These are phyloP conservation scores for Cheilosia soror DNA, from an alignment of 2,888 invertebrate genomes.

Conservation along the genomic window DNA sequence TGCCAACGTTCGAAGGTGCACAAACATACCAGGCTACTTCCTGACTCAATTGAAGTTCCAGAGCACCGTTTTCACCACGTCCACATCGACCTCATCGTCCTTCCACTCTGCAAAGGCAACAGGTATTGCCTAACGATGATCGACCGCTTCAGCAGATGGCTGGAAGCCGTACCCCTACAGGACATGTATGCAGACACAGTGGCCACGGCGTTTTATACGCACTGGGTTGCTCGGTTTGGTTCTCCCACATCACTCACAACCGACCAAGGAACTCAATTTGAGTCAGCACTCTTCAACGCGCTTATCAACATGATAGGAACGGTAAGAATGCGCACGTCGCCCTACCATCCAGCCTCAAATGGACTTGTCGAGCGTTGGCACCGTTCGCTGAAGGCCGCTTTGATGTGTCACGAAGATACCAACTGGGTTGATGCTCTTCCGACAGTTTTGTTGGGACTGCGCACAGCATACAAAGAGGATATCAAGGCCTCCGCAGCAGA, in stretches of 20 bases:
- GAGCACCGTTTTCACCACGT: constrained; percentile 43
- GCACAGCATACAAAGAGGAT: constrained; percentile 25
- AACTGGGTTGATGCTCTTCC: constrained; percentile 44
- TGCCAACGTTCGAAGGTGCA: constrained; percentile 36
- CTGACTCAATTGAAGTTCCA: constrained; percentile 54
- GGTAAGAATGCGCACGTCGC: constrained; percentile 23
- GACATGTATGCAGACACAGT: constrained; percentile 49
- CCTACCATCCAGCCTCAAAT: constrained; percentile 62
- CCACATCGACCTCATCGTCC: constrained; percentile 38
- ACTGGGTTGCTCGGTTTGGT: constrained; percentile 55
- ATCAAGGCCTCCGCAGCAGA: constrained; percentile 38
- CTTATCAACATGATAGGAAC: constrained; percentile 34
- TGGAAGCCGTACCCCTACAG: constrained; percentile 46
- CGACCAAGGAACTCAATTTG: constrained; percentile 63
- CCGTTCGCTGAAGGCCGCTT: constrained; percentile 39
- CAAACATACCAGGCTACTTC: constrained; percentile 75
- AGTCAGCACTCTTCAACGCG: constrained; percentile 42
- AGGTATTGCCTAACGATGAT: constrained; percentile 42
- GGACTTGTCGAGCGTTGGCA: constrained; percentile 61
- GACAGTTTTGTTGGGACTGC: constrained; percentile 29
- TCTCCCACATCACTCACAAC: constrained; percentile 49
- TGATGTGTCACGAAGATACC: constrained; percentile 44
- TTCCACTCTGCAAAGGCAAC: constrained; percentile 15
- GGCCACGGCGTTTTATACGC: constrained; percentile 40
- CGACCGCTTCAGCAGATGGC: constrained; percentile 28